Conservation (phyloP, 2,888 invertebrate species). For the Sussaba pulchella region DNA sequence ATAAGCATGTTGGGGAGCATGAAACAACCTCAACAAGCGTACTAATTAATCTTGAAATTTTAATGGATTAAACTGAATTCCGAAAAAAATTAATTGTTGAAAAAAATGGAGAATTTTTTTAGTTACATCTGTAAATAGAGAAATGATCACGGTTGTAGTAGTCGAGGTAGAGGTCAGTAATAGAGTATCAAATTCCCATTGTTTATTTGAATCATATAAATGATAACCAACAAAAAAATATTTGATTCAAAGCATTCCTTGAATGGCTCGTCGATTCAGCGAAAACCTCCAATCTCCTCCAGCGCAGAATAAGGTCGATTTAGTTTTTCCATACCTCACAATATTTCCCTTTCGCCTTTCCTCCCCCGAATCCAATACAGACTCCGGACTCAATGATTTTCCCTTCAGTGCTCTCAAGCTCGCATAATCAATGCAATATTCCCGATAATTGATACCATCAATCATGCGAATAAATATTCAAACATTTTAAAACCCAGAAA, state of each 20-base stretch:
- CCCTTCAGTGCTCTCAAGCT: conserved; percentile 70
- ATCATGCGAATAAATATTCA: conserved; percentile 24
- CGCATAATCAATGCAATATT: conserved; percentile 72
- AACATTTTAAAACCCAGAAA: background rate
- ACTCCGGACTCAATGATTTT: too few relatives aligned
- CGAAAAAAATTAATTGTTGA: too few relatives aligned
- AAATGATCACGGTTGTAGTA: background rate
- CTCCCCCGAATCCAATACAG: conserved; percentile 19
- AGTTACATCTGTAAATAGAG: too few relatives aligned
- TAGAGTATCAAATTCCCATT: too few relatives aligned
- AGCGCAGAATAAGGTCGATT: background rate
- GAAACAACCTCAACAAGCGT: background rate
- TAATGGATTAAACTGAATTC: background rate
- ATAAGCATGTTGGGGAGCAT: background rate
- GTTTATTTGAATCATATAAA: too few relatives aligned
- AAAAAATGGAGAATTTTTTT: too few relatives aligned
- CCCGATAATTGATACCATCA: conserved; percentile 33
- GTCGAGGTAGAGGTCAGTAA: background rate
- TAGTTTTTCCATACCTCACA: too few relatives aligned
- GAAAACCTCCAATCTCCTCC: background rate
- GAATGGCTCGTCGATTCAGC: background rate
- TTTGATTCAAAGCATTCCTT: too few relatives aligned
- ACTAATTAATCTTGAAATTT: background rate
- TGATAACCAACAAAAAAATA: too few relatives aligned
- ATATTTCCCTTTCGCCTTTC: too few relatives aligned